phyloP scores from a whole-genome alignment of 2,113 vertebrate genomes.

The Myrmophylax atrothorax region DNA sequence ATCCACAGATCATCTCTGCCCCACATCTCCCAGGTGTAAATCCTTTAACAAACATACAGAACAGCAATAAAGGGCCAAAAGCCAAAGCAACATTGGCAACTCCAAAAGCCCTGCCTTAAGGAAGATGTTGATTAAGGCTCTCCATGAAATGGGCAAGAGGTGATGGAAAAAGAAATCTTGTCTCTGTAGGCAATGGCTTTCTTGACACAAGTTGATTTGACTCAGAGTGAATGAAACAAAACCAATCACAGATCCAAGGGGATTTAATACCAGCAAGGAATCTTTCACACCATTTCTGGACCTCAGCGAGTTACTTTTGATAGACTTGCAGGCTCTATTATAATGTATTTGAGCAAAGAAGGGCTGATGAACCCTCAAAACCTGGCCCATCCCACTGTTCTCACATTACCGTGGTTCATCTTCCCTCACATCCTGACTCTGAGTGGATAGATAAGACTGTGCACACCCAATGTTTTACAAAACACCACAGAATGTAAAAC shows the following conservation, averaged over 20 bases:
- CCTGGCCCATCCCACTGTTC: not conserved
- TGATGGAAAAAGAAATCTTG: not conserved
- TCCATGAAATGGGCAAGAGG: not conserved
- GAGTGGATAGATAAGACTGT: not conserved
- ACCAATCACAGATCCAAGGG: not conserved
- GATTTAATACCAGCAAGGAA: not conserved
- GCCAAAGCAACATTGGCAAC: not conserved
- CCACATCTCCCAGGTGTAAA: not conserved
- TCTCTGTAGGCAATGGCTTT: not conserved
- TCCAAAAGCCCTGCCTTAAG: not conserved
- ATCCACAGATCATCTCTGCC: not conserved
- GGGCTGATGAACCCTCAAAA: not conserved
- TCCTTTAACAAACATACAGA: not conserved
- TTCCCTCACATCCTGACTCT: accelerated
- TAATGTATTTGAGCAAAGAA: not conserved
- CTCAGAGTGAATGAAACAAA: not conserved
- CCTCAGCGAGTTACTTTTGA: not conserved
- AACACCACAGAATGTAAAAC: not conserved
- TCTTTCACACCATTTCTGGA: not conserved
- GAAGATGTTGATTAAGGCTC: not conserved
- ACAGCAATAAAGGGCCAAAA: not conserved
- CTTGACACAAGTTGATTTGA: not conserved
- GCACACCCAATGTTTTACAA: not conserved
- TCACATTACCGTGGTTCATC: not conserved
- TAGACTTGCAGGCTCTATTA: not conserved